phyloP scores from a whole-genome alignment of 1,140 invertebrate genomes.

The Pseudomyrmex pallidus region DNA sequence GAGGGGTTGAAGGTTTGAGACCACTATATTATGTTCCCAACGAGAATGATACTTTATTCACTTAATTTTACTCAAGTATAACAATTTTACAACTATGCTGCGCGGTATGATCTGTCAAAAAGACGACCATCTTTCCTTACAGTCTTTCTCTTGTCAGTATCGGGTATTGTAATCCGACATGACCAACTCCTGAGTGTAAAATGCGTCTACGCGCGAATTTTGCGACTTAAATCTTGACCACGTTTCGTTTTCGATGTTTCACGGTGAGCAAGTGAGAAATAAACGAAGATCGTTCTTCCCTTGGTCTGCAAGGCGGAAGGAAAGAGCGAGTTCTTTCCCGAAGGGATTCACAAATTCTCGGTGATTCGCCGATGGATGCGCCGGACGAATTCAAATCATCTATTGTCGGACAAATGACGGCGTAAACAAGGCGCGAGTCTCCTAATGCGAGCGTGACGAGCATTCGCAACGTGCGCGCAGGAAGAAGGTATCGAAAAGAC shows the following conservation, averaged over 20 bases:
- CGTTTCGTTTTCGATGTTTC: constrained; percentile 17
- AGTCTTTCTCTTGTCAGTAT: background rate
- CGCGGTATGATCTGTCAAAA: too few species aligned
- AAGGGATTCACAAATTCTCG: constrained; percentile 11
- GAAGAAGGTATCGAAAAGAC: constrained; percentile 21
- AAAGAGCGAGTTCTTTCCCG: background rate
- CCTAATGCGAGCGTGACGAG: constrained; percentile 69
- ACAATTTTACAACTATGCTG: too few species aligned
- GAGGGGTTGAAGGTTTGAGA: too few species aligned
- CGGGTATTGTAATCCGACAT: background rate
- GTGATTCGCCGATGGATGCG: constrained; percentile 52
- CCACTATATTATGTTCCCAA: too few species aligned
- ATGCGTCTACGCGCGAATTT: background rate
- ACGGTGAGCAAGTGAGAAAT: constrained; percentile 24
- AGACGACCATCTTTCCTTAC: too few species aligned
- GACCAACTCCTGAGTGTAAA: background rate
- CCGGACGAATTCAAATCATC: constrained; percentile 70
- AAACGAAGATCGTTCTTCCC: constrained; percentile 36
- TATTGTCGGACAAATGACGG: constrained; percentile 66
- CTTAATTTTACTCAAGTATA: too few species aligned
- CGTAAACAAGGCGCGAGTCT: constrained; percentile 71
- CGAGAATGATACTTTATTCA: too few species aligned
- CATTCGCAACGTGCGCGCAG: constrained; percentile 47
- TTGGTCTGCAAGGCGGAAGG: constrained; percentile 29
- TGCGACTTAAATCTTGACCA: constrained; percentile 34